Conservation (phyloP, 2,888 invertebrate genomes). For the Eugnorisma glareosa region DNA sequence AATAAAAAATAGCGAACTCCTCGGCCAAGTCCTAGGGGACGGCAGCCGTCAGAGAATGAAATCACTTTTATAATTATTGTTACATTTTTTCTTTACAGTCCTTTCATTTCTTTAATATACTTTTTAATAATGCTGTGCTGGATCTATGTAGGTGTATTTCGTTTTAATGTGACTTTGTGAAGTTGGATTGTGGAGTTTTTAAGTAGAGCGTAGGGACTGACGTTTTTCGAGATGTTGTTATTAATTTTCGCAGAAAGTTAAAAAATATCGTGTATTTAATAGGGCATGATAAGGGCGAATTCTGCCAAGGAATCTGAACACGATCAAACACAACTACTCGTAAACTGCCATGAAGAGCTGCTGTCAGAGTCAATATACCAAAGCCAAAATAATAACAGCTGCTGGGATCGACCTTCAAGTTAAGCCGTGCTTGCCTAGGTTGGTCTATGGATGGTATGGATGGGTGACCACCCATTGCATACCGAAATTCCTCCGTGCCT, state of each 20-base stretch:
- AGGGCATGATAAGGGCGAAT: no score
- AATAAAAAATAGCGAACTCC: slow-evolving; percentile 53
- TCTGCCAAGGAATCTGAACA: background rate
- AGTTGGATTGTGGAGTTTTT: slow-evolving; percentile 7
- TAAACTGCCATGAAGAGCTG: background rate
- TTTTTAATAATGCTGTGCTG: slow-evolving; percentile 46
- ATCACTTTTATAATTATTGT: slow-evolving; percentile 60
- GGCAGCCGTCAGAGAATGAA: slow-evolving; percentile 49
- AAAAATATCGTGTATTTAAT: background rate
- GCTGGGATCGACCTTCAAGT: no score
- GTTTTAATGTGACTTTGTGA: slow-evolving; percentile 41
- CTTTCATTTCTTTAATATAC: slow-evolving; percentile 50
- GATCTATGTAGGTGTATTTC: slow-evolving; percentile 30
- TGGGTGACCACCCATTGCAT: no score
- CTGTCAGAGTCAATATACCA: background rate
- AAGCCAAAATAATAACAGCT: background rate
- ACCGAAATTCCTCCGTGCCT: no score
- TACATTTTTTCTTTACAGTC: slow-evolving; percentile 33
- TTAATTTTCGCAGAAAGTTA: background rate
- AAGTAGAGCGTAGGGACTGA: slow-evolving; percentile 12
- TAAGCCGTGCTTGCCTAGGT: no score
- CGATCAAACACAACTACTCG: background rate
- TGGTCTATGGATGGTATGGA: no score
- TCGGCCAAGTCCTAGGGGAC: slow-evolving; percentile 38
- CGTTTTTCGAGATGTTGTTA: background rate